Evolutionary conservation across 2,888 invertebrate species (phyloP), one percentile per base, ranked within the genome.

Genomic region (Poecilobothrus nobilitatus): DNA sequence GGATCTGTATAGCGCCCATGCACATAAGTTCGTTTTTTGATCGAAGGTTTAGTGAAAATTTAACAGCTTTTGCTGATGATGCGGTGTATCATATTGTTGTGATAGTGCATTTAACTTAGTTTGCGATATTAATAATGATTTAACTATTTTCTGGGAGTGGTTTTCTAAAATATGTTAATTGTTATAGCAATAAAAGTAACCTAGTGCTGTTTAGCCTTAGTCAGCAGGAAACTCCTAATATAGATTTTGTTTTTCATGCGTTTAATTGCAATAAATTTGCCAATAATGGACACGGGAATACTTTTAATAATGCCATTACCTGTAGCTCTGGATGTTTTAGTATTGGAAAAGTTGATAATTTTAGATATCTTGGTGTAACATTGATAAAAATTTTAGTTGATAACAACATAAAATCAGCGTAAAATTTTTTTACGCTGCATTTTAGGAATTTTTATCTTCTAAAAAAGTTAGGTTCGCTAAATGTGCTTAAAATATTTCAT

Each of bases 31-130:
- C 21, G 3, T 5, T 63, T 63, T 63, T 63, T 21, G 1, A 22
- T 20, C 22, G 22, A 22, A 12, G 22, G 6, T 63, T 22, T 63
- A 21, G 22, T 2, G 63, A 21, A 10, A 21, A 22, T 63, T 4
- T 63, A 63, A 63, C 22, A 63, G 63, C 63, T 1, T 63, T 63
- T 63, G 22, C 63, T 21, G 63, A 63, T 63, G 22, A 63, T 22
- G 20, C 4, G 63, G 21, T 63, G n/a, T 20, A 3, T 21, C 63
- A 20, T 63, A 63, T 21, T 9, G 20, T 63, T 20, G 20, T 63
- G 63, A 63, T 20, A 22, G 7, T 63, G 9, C 22, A 9, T 22
- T 63, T 1, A 63, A 63, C 9, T 37, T 37, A 12, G 12, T 63
- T 5, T 22, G 10, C 6, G 63, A n/a, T 21, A 22, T 20, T 8